A percentile compares a stretch with the other conserved stretches of the same genome.
Evolutionary conservation across 2,888 invertebrate species (phyloP).

Genomic region (Lasius fuliginosus): DNA sequence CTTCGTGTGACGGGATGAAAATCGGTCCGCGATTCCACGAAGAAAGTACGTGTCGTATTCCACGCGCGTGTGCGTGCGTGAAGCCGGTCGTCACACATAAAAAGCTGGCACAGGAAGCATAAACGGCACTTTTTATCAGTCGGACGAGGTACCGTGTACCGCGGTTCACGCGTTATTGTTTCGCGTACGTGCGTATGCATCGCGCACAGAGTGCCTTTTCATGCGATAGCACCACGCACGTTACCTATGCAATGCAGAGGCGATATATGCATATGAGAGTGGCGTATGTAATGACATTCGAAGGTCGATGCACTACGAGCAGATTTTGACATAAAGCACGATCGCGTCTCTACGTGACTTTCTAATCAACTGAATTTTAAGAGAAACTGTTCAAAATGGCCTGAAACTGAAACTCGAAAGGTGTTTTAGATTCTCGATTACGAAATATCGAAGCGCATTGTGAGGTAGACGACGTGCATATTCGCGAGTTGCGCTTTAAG

Average conservation of each 20-base stretch:
- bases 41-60: constrained; percentile 55
- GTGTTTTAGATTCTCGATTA: not conserved
- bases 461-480: constrained; percentile 3
- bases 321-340: not conserved
- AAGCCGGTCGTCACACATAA: constrained; percentile 58
- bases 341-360: not conserved
- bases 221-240: constrained; percentile 61
- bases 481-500: constrained; percentile 21
- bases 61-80: constrained; percentile 42
- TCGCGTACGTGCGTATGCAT: constrained; percentile 72
- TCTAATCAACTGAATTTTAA: too few species aligned
- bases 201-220: constrained; percentile 68
- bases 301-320: not conserved
- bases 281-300: constrained; percentile 9
- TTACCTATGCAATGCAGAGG: not conserved
- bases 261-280: constrained; percentile 26
- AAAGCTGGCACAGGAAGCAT: constrained; percentile 73
- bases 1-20: constrained; percentile 26
- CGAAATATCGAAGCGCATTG: not conserved
- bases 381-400: not conserved
- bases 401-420: not conserved
- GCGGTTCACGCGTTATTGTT: constrained; percentile 74
- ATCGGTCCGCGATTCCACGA: constrained; percentile 37
- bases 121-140: constrained; percentile 75
- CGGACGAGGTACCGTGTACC: constrained; percentile 58